Evolutionary conservation across 2,113 vertebrate genomes (phyloP).

Genomic region (Pygoscelis adeliae): DNA sequence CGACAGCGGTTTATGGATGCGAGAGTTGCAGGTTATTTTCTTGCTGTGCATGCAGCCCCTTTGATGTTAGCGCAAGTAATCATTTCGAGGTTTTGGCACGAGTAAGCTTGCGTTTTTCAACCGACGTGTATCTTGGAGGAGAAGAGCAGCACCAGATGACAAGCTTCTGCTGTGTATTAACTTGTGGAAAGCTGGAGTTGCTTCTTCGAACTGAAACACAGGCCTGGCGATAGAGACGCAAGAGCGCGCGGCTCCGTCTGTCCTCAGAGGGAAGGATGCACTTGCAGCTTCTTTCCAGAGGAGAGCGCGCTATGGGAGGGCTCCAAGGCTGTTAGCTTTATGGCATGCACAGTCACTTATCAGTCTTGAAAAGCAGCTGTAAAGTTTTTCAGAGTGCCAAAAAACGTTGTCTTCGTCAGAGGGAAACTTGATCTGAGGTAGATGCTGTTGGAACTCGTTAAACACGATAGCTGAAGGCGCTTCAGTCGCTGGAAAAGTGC

Average conservation of each 20-base stretch:
- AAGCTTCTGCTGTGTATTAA: neutral
- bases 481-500: neutral
- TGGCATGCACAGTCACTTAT: neutral
- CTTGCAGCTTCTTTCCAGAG: neutral
- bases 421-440: neutral
- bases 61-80: neutral
- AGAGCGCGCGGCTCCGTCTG: rapidly evolving
- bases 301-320: neutral
- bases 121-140: rapidly evolving
- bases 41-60: neutral
- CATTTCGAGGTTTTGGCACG: neutral
- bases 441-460: neutral
- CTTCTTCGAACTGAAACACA: neutral
- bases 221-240: neutral
- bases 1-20: rapidly evolving
- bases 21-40: neutral
- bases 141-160: neutral
- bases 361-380: neutral
- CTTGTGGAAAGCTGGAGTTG: neutral
- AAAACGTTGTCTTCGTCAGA: neutral
- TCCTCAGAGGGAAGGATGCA: neutral
- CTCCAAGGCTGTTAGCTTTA: neutral
- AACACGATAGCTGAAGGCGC: neutral
- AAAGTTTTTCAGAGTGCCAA: neutral
- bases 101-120: neutral